A percentile compares a stretch with the other conserved stretches of the same genome.
Evolutionary conservation across 53 echinoderm and acorn worm genomes (phyloP).

Genomic region (Echinarachnius parma): DNA sequence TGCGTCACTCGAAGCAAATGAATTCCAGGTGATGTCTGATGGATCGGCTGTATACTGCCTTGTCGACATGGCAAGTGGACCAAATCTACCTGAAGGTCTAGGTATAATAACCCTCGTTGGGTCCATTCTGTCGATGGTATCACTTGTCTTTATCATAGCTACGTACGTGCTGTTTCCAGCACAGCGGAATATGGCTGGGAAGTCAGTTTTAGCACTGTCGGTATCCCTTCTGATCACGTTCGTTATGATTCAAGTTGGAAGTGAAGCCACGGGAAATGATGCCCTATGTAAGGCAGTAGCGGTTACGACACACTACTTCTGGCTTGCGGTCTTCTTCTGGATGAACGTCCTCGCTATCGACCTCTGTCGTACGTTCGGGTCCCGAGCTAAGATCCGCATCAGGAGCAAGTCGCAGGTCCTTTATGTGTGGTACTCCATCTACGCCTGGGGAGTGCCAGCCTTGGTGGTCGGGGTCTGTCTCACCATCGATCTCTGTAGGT

Average conservation of each 20-base stretch:
- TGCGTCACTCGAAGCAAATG: too few species aligned
- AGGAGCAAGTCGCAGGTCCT: slow-evolving; percentile 20
- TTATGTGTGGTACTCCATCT: slow-evolving; percentile 32
- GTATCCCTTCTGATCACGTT: slow-evolving; percentile 50
- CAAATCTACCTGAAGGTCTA: slow-evolving; percentile 21
- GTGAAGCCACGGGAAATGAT: neutral
- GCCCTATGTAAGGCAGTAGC: slow-evolving; percentile 35
- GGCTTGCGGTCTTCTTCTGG: slow-evolving; percentile 68
- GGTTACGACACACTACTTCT: slow-evolving; percentile 41
- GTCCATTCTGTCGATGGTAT: slow-evolving; percentile 44
- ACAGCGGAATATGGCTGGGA: slow-evolving; percentile 59
- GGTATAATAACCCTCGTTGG: slow-evolving; percentile 52
- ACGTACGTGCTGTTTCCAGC: slow-evolving; percentile 58
- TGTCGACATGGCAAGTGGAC: neutral
- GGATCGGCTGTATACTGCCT: slow-evolving; percentile 32
- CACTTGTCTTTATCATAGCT: slow-evolving; percentile 37
- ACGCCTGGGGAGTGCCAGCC: slow-evolving; percentile 53
- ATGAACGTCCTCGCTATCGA: slow-evolving; percentile 52
- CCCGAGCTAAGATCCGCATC: slow-evolving; percentile 44
- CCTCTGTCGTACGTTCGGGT: slow-evolving; percentile 67
- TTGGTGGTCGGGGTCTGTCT: slow-evolving; percentile 47
- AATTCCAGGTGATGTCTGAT: slow-evolving; percentile 9
- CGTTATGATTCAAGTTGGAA: slow-evolving; percentile 2
- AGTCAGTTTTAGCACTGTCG: slow-evolving; percentile 58
- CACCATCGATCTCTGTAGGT: slow-evolving; percentile 4